Evolutionary conservation across 2,797 vertebrate species (phyloP).

Genomic region (Pogonophryne albipinna): DNA sequence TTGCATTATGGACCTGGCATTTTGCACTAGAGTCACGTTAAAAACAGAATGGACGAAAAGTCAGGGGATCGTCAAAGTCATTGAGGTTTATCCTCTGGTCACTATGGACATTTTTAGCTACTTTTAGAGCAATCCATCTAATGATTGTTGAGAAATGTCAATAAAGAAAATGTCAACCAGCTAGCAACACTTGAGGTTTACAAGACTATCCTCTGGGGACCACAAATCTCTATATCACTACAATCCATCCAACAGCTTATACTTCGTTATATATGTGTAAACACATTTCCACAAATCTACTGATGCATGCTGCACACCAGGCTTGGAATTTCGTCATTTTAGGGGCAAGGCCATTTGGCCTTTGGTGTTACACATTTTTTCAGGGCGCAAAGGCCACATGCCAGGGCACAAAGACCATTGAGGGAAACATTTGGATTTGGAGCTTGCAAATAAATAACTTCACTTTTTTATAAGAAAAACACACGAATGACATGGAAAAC

Average conservation of each 20-base stretch:
- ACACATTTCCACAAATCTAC: neutral
- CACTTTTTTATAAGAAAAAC: too few relatives aligned
- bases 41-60: neutral
- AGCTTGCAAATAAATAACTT: too few relatives aligned
- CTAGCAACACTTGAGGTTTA: neutral
- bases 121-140: neutral
- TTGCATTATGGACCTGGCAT: neutral
- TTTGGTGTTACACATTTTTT: too few relatives aligned
- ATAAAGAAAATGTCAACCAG: neutral
- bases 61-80: neutral
- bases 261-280: neutral
- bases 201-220: neutral
- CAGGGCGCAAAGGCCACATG: too few relatives aligned
- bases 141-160: neutral
- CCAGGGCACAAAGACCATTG: too few relatives aligned
- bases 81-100: neutral
- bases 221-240: neutral
- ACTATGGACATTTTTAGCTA: neutral
- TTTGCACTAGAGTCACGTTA: neutral
- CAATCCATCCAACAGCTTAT: neutral
- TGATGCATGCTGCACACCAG: constrained; percentile 3
- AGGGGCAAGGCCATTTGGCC: too few relatives aligned
- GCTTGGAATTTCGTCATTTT: too few relatives aligned
- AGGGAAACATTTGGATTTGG: too few relatives aligned
- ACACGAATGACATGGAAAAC: too few relatives aligned